Evolutionary conservation across 2,888 invertebrate genomes (phyloP), one percentile per base, ranked within the genome.

Genomic region (Heliconius aoede): DNA sequence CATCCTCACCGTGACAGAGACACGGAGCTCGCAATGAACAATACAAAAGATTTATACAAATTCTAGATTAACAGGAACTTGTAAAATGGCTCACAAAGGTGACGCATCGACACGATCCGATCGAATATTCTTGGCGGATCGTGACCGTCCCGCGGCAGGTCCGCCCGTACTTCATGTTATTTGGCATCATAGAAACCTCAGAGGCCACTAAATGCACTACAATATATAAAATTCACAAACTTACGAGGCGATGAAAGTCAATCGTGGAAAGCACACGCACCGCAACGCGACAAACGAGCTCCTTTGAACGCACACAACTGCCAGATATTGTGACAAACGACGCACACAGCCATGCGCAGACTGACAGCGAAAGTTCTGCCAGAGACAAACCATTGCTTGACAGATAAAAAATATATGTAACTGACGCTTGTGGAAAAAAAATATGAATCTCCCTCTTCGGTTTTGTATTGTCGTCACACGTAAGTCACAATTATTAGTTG

Each of bases 201-300:
- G 79, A 80, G 58, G 81, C 80, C 89, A 90, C 90, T 85, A 87
- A 85, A 85, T 88, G 86, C 91, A 91, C 91, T 80, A 83, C 86
- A 88, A 84, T 85, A 87, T 85, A 88, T 83, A 77, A 89, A 91
- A 89, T 87, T 88, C 90, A 90, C 90, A 92, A 92, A 94, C 94
- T 94, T 94, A 94, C 94, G 91, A 93, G 92, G 92, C 92, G 93
- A 91, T 89, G 93, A 93, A 92, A 93, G 92, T 93, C 90, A 92
- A 92, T 91, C 90, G 92, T 86, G 88, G 92, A 91, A 90, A 91
- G 91, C 90, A 91, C 92, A 93, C 90, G 92, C 87, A 91, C 91
- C 87, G 90, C 90, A 89, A 92, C 91, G 91, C 92, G 91, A 92
- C 92, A 90, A 92, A 89, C 91, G 87, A 91, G 88, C 89, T 88